These are phyloP conservation scores for Caradrina kadenii DNA, from an alignment of 2,888 invertebrate species.

Conservation along the genomic window DNA sequence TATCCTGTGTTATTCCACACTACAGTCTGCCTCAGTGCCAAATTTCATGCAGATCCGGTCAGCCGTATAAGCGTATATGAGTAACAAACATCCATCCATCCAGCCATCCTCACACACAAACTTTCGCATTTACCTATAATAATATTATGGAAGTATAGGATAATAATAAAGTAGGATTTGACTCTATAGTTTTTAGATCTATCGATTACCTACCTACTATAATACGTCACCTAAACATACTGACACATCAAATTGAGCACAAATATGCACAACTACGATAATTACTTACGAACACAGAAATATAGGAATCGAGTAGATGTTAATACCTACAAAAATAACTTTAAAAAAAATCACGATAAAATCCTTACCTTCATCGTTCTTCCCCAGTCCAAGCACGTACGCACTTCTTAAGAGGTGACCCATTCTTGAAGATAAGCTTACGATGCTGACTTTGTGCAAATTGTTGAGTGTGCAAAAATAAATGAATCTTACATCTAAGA, in stretches of 20 bases:
- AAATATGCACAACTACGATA: conserved; percentile 34
- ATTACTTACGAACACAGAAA: conserved; percentile 31
- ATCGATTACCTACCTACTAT: conserved; percentile 5
- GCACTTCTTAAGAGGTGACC: conserved; percentile 85
- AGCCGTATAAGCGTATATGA: too few species aligned
- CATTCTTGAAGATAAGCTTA: conserved; percentile 76
- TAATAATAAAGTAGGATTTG: conserved; percentile 1
- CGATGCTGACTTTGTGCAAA: conserved; percentile 86
- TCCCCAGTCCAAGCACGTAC: conserved; percentile 81
- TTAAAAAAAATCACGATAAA: conserved; percentile 13
- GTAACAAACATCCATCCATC: too few species aligned
- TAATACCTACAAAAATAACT: not conserved
- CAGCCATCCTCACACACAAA: too few species aligned
- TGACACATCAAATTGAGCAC: conserved; percentile 8
- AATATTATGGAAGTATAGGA: too few species aligned
- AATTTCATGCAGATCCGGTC: too few species aligned
- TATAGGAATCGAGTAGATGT: not conserved
- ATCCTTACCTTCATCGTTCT: conserved; percentile 80
- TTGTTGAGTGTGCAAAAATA: conserved; percentile 73
- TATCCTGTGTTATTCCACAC: too few species aligned
- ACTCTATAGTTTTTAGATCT: not conserved
- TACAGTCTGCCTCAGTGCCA: too few species aligned
- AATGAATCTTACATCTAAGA: conserved; percentile 66
- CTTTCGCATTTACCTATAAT: too few species aligned
- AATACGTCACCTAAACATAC: conserved; percentile 22